A percentile compares a stretch with the other conserved stretches of the same genome.
These are phyloP conservation scores for Dunckerocampus dactyliophorus DNA, from an alignment of 2,113 vertebrate species.

Conservation along the genomic window DNA sequence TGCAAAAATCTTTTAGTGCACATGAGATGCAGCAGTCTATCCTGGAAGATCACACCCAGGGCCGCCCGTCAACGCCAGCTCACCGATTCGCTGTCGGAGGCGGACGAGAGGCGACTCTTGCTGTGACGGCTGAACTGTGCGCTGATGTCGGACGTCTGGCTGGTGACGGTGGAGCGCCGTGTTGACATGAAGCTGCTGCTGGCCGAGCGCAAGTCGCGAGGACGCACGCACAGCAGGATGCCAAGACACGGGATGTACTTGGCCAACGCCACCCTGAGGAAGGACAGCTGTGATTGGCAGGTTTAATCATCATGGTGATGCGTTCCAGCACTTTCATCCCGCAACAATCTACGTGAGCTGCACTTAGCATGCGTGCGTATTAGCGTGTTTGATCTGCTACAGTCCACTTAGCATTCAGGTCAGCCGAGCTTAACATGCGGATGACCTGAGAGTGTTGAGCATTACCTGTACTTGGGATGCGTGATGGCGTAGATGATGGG, in stretches of 20 bases:
- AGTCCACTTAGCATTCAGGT: constrained; percentile 28
- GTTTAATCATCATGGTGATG: not conserved
- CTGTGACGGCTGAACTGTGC: constrained; percentile 44
- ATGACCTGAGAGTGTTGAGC: constrained; percentile 1
- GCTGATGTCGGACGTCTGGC: constrained; percentile 79
- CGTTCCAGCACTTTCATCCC: not conserved
- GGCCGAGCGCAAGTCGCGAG: constrained; percentile 61
- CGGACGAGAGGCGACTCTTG: constrained; percentile 74
- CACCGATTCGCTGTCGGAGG: constrained; percentile 87
- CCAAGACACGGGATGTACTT: constrained; percentile 85
- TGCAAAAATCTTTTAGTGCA: no score
- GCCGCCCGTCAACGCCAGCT: constrained; percentile 25
- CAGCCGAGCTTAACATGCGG: constrained; percentile 1
- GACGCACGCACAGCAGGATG: constrained; percentile 76
- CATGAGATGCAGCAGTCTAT: no score
- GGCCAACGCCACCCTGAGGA: constrained; percentile 82
- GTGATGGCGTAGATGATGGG: constrained; percentile 96
- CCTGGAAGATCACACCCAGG: not conserved
- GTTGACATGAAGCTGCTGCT: constrained; percentile 83
- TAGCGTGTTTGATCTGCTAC: constrained; percentile 6
- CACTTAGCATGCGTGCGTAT: constrained; percentile 7
- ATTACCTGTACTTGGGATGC: constrained; percentile 94
- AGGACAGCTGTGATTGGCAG: not conserved
- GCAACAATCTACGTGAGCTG: not conserved
- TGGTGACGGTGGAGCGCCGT: constrained; percentile 79